Base-by-base conservation (phyloP, 2,888 invertebrate species). In the Phorcus lineatus region DNA sequence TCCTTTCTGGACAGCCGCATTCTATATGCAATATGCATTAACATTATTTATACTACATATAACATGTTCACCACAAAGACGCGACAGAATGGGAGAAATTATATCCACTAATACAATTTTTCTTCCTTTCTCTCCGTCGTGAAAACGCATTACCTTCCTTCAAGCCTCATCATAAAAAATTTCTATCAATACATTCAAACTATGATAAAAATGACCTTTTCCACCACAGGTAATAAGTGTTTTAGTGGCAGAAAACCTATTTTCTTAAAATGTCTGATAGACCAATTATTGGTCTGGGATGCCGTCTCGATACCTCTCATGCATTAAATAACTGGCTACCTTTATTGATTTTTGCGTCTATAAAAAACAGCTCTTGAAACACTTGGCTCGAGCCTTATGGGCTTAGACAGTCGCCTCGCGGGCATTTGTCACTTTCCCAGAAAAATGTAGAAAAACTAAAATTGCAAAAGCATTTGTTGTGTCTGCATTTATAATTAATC, bases 181-280 rank as follows among this genome's bases (percentile, higher is more conserved):
- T 70, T 70, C 70, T 70, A 70, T 70, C 70, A 70, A 70, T 70
- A 70, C 70, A 70, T 70, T 70, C 70, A 70, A 70, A 70, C 70
- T 70, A 70, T 70, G 70, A 70, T 70, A 70, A 70, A 70, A 70
- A 70, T 70, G 70, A 70, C 70, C 70, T 70, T 70, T 70, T 70
- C 70, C 70, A 36, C 70, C 70, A 40, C 70, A 70, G 70, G 70
- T 70, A 70, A 70, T 70, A 70, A 70, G 70, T 70, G 70, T 70
- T 70, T 70, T 70, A 70, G 36, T 70, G 70, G 70, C 70, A 70
- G 70, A 70, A 70, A 70, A 70, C 70, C 70, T 70, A 70, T 70
- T 70, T 70, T 70, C 70, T 70, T 70, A 70, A 70, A 70, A 70
- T 70, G 70, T 70, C 70, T 70, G 70, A 70, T 70, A 70, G 70